Percentiles rank a stretch among this genome's conserved stretches.
phyloP scores from a whole-genome alignment of 2,888 invertebrate genomes.

The Rhodophaea formosa region DNA sequence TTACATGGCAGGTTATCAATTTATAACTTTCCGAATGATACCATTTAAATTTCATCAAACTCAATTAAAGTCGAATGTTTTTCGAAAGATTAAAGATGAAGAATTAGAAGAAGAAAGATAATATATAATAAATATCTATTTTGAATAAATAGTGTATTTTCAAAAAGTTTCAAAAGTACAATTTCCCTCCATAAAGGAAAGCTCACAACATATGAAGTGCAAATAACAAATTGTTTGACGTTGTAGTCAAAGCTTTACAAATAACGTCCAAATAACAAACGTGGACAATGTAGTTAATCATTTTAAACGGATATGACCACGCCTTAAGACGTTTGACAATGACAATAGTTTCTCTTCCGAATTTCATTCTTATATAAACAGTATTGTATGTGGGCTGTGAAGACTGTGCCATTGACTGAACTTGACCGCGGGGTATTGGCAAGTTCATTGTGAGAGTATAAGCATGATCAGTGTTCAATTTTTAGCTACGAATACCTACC shows the following conservation, averaged over 20 bases:
- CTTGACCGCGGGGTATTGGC: conserved; percentile 37
- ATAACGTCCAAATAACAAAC: too few relatives aligned
- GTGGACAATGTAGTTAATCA: not conserved
- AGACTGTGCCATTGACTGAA: conserved; percentile 49
- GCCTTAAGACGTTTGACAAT: conserved; percentile 28
- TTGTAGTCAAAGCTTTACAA: not conserved
- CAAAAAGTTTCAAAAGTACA: not conserved
- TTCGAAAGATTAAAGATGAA: too few relatives aligned
- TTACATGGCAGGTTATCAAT: too few relatives aligned
- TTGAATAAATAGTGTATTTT: too few relatives aligned
- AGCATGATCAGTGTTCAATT: too few relatives aligned
- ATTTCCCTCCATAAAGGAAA: not conserved
- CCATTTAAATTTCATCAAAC: too few relatives aligned
- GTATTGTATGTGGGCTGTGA: conserved; percentile 45
- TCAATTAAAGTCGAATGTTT: too few relatives aligned
- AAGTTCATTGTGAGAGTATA: not conserved
- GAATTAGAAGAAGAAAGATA: too few relatives aligned
- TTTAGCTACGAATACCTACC: too few relatives aligned
- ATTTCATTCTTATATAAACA: conserved; percentile 33
- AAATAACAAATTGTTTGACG: not conserved
- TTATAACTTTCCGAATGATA: too few relatives aligned
- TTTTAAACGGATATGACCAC: conserved; percentile 11
- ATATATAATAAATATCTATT: too few relatives aligned
- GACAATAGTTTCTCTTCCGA: conserved; percentile 43
- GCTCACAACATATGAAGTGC: not conserved